Conservation (phyloP, 2,797 vertebrate species). For the Arnoldichthys spilopterus region DNA sequence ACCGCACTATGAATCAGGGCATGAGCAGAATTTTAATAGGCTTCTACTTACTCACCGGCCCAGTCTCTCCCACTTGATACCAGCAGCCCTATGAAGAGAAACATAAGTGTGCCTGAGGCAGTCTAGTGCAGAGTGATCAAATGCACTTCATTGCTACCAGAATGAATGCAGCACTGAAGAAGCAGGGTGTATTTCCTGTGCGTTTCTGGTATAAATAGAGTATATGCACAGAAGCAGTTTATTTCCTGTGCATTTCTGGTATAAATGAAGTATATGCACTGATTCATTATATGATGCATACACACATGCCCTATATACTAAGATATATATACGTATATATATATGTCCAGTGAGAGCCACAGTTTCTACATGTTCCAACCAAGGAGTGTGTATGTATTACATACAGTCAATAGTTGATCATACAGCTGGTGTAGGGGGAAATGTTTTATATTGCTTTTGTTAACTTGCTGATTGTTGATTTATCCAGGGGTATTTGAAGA, state of each 20-base stretch:
- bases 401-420: too few species aligned
- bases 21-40: slow-evolving; percentile 47
- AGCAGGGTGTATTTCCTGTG: neutral
- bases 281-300: neutral
- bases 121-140: slow-evolving; percentile 32
- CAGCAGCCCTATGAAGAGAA: slow-evolving; percentile 37
- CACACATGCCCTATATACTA: neutral
- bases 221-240: neutral
- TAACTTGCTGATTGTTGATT: too few species aligned
- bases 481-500: too few species aligned
- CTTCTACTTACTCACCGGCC: slow-evolving; percentile 28
- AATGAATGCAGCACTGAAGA: neutral
- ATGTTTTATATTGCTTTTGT: too few species aligned
- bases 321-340: too few species aligned
- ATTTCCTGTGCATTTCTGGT: neutral
- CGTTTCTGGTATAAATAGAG: neutral
- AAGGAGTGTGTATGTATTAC: too few species aligned
- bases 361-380: too few species aligned
- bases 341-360: too few species aligned
- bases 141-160: slow-evolving; percentile 21
- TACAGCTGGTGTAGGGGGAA: too few species aligned
- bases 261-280: neutral
- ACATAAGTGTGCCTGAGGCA: slow-evolving; percentile 40
- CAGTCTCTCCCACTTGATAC: slow-evolving; percentile 39
- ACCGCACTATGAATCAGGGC: slow-evolving; percentile 27